Conservation (phyloP, 2,797 vertebrate genomes). For the Corythornis leucogaster region DNA sequence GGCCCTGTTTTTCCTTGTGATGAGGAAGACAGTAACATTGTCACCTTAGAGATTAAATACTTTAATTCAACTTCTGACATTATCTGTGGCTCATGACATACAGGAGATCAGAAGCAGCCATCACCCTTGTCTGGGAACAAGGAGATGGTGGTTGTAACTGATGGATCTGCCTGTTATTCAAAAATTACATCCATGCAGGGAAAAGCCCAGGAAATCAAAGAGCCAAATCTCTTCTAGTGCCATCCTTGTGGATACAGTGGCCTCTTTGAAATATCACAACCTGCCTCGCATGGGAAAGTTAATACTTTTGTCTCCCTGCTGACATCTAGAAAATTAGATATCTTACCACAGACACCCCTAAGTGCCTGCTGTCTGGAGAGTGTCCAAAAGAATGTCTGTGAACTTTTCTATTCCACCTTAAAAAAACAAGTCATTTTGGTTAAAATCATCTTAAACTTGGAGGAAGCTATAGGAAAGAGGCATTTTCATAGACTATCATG, state of each 20-base stretch:
- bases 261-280: neutral
- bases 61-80: neutral
- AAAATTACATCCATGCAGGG: neutral
- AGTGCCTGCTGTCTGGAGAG: fast-evolving
- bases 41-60: neutral
- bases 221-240: neutral
- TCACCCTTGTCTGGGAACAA: neutral
- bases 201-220: neutral
- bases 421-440: neutral
- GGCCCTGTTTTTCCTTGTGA: neutral
- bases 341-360: neutral
- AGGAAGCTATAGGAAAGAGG: neutral
- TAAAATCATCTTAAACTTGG: neutral
- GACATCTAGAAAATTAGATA: neutral
- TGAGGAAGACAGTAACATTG: neutral
- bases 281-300: neutral
- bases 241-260: neutral
- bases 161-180: neutral
- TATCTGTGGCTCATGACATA: neutral
- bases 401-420: neutral
- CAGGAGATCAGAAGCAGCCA: neutral
- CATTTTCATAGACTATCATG: fast-evolving
- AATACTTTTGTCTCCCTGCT: neutral
- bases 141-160: neutral
- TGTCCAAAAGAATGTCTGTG: neutral